phyloP scores from a whole-genome alignment of 2,113 vertebrate species.

The Dendropsophus ebraccatus region DNA sequence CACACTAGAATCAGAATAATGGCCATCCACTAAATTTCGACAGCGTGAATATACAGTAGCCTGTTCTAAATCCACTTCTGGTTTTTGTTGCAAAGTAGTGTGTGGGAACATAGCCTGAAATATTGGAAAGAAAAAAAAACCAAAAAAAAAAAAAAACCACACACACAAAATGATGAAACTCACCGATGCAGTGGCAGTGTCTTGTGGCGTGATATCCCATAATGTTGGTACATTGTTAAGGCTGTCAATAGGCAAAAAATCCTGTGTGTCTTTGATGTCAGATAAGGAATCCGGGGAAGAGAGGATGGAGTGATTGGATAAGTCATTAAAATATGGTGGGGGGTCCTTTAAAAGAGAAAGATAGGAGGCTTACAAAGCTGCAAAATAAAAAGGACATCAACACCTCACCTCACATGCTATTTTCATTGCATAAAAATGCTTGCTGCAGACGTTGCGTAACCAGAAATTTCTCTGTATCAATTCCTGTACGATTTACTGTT shows the following conservation, averaged over 20 bases:
- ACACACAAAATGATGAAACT: constrained; percentile 25
- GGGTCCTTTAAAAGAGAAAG: constrained; percentile 74
- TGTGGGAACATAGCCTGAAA: too few relatives aligned
- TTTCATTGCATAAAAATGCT: too few relatives aligned
- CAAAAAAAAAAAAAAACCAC: neutral
- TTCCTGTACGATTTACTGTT: too few relatives aligned
- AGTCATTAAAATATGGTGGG: constrained; percentile 80
- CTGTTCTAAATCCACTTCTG: too few relatives aligned
- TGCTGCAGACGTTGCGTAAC: too few relatives aligned
- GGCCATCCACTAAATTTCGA: too few relatives aligned
- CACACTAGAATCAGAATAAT: too few relatives aligned
- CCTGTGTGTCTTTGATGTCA: constrained; percentile 81
- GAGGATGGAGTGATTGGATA: constrained; percentile 88
- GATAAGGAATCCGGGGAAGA: constrained; percentile 93
- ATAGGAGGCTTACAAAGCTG: neutral
- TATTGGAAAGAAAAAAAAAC: too few relatives aligned
- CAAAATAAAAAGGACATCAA: neutral
- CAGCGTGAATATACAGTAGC: too few relatives aligned
- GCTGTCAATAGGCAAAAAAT: constrained; percentile 79
- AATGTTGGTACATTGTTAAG: constrained; percentile 85
- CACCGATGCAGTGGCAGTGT: constrained; percentile 78
- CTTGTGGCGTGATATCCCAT: constrained; percentile 87
- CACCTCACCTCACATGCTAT: neutral
- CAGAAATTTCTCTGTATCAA: too few relatives aligned
- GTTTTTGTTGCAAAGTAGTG: too few relatives aligned